phyloP scores from a whole-genome alignment of 2,797 vertebrate genomes.

The Coluber constrictor region DNA sequence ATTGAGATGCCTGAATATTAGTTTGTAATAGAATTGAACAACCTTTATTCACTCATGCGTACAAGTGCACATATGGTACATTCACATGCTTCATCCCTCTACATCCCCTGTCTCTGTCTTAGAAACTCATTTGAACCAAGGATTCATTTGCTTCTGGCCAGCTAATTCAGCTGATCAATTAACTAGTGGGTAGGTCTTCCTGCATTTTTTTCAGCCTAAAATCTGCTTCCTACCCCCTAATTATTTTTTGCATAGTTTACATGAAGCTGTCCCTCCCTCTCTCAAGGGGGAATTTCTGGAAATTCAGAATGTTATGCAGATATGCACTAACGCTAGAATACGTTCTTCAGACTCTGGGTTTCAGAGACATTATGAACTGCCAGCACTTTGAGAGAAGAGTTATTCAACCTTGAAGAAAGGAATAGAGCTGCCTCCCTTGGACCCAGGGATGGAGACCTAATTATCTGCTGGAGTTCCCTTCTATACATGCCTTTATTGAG shows the following conservation, averaged over 20 bases:
- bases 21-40: too few species aligned
- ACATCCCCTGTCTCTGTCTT: neutral
- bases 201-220: neutral
- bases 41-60: neutral
- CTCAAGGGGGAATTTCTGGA: neutral
- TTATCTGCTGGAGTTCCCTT: neutral
- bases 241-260: neutral
- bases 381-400: neutral
- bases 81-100: neutral
- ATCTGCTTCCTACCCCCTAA: neutral
- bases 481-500: neutral
- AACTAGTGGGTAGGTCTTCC: neutral
- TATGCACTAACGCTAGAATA: neutral
- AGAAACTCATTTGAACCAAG: neutral
- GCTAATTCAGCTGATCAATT: neutral
- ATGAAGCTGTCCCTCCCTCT: neutral
- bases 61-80: neutral
- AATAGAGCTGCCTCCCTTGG: neutral
- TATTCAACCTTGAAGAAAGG: neutral
- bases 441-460: too few species aligned
- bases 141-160: neutral
- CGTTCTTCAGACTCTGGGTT: neutral
- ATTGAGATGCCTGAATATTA: neutral
- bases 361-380: neutral
- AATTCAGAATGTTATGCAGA: neutral